phyloP scores from a whole-genome alignment of 2,888 invertebrate species.

The Tenthredo scrophulariae region DNA sequence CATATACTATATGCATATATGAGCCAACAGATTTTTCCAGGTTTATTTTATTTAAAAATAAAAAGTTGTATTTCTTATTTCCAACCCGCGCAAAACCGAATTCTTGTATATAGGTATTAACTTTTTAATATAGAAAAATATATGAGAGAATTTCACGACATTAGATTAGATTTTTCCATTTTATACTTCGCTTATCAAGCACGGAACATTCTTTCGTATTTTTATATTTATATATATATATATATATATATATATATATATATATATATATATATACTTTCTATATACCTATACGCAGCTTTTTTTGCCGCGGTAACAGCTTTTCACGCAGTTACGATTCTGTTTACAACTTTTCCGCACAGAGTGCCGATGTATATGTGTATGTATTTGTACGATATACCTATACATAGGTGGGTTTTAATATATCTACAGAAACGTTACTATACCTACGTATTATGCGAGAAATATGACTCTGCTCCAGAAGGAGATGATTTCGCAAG shows the following conservation, averaged over 20 bases:
- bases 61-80: not conserved
- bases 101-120: not conserved
- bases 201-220: too few species aligned
- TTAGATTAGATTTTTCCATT: conserved; percentile 28
- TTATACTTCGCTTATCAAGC: not conserved
- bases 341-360: not conserved
- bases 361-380: not conserved
- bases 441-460: not conserved
- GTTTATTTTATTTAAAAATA: not conserved
- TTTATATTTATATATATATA: too few species aligned
- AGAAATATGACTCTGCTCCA: not conserved
- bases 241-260: too few species aligned
- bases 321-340: conserved; percentile 15
- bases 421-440: not conserved
- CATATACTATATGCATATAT: not conserved
- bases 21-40: not conserved
- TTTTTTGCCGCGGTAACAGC: not conserved
- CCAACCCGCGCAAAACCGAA: not conserved
- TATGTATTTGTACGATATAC: not conserved
- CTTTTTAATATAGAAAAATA: conserved; percentile 18
- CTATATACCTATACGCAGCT: not conserved
- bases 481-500: conserved; percentile 6
- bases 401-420: not conserved
- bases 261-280: too few species aligned
- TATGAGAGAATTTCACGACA: not conserved